Percentiles rank a stretch among this genome's conserved stretches.
Evolutionary conservation across 2,113 vertebrate species (phyloP).

Genomic region (Melierax canorus): DNA sequence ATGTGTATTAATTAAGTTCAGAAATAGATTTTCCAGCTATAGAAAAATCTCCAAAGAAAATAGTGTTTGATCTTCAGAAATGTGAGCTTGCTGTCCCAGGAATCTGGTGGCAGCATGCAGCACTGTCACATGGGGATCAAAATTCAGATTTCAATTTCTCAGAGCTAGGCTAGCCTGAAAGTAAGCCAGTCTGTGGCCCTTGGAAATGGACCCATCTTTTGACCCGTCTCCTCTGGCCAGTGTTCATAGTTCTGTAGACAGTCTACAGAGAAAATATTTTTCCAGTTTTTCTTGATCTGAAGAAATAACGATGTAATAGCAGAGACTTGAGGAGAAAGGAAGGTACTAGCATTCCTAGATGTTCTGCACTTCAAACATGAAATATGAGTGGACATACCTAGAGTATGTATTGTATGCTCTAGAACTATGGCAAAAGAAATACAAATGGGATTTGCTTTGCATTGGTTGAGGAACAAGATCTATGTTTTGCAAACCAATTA

Average conservation of each 20-base stretch:
- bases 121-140: background rate
- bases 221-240: background rate
- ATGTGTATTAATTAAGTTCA: conserved; percentile 63
- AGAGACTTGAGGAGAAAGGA: background rate
- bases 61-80: conserved; percentile 37
- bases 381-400: background rate
- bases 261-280: background rate
- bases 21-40: conserved; percentile 56
- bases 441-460: background rate
- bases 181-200: background rate
- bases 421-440: background rate
- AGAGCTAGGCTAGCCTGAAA: background rate
- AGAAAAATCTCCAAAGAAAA: conserved; percentile 49
- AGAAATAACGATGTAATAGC: background rate
- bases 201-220: background rate
- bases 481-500: background rate
- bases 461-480: background rate
- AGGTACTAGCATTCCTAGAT: background rate
- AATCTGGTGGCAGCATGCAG: conserved; percentile 10
- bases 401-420: background rate
- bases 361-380: background rate
- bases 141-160: background rate
- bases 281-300: background rate
- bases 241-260: background rate
- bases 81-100: conserved; percentile 4